Evolutionary conservation across 53 echinoderm and acorn worm genomes (phyloP).

Genomic region (Apostichopus leukothele): DNA sequence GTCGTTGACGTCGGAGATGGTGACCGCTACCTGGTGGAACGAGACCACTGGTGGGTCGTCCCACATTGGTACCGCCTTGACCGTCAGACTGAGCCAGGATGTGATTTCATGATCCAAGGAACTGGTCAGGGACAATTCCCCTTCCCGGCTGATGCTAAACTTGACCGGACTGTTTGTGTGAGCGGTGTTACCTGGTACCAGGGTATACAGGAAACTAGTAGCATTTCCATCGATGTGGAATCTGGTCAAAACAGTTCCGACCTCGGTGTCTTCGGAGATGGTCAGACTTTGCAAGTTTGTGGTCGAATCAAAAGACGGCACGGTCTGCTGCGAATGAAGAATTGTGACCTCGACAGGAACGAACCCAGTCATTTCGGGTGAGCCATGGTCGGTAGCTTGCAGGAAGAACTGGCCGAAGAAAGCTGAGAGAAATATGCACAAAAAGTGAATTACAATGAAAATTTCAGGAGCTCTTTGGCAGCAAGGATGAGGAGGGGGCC

Average conservation of each 20-base stretch:
- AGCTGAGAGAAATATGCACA: neutral
- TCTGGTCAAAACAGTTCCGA: slow-evolving; percentile 68
- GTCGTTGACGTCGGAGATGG: slow-evolving; percentile 84
- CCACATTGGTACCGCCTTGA: slow-evolving; percentile 70
- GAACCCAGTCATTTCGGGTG: slow-evolving; percentile 53
- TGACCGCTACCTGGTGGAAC: slow-evolving; percentile 68
- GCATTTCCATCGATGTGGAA: slow-evolving; percentile 61
- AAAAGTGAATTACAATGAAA: no score
- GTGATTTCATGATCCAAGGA: slow-evolving; percentile 81
- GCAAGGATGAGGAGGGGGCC: no score
- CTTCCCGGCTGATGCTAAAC: slow-evolving; percentile 81
- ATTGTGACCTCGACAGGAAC: slow-evolving; percentile 81
- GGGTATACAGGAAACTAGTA: slow-evolving; percentile 57
- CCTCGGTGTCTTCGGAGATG: slow-evolving; percentile 65
- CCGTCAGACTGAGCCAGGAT: slow-evolving; percentile 77
- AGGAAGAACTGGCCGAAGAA: slow-evolving; percentile 83
- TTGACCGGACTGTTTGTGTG: slow-evolving; percentile 81
- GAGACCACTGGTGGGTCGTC: slow-evolving; percentile 62
- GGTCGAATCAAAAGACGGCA: slow-evolving; percentile 68
- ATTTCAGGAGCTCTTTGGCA: no score
- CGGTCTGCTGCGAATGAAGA: slow-evolving; percentile 51
- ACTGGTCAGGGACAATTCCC: slow-evolving; percentile 71
- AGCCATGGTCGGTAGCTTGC: slow-evolving; percentile 71
- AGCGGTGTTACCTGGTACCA: slow-evolving; percentile 79
- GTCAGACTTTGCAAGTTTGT: slow-evolving; percentile 60